These are phyloP conservation scores for Melolontha melolontha DNA, from an alignment of 2,888 invertebrate species.

Conservation along the genomic window DNA sequence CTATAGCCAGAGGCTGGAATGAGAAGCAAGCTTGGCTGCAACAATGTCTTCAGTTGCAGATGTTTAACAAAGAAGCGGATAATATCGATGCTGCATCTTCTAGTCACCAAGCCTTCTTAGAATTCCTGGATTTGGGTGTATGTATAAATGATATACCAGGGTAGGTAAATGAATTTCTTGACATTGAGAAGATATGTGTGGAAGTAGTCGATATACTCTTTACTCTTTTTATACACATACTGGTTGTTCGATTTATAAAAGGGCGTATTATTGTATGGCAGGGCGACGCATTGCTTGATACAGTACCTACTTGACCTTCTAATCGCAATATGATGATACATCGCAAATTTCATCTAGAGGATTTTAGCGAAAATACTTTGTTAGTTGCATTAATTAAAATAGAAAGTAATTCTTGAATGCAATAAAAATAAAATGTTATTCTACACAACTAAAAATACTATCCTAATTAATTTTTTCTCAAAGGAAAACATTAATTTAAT, in stretches of 20 bases:
- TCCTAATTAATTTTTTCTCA: too few species aligned
- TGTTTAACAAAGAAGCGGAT: constrained; percentile 96
- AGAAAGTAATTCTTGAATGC: too few species aligned
- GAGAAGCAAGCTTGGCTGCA: constrained; percentile 88
- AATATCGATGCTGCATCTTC: constrained; percentile 96
- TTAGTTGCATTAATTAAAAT: too few species aligned
- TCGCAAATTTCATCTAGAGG: too few species aligned
- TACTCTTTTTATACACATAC: too few species aligned
- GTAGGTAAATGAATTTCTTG: not conserved
- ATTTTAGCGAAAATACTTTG: too few species aligned
- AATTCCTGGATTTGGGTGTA: constrained; percentile 88
- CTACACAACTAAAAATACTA: too few species aligned
- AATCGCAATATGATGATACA: too few species aligned
- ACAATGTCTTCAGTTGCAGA: constrained; percentile 89
- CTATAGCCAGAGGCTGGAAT: constrained; percentile 83
- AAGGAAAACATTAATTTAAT: too few species aligned
- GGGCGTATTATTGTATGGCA: too few species aligned
- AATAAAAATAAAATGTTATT: too few species aligned
- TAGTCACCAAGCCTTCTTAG: constrained; percentile 93
- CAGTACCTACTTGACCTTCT: constrained; percentile 7
- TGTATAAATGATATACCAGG: constrained; percentile 49
- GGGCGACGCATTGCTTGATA: not conserved
- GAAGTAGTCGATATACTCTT: not conserved
- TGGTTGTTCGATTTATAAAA: too few species aligned
- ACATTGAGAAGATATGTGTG: not conserved